These are phyloP conservation scores for Macropis europaea DNA, from an alignment of 2,888 invertebrate species.

Conservation along the genomic window DNA sequence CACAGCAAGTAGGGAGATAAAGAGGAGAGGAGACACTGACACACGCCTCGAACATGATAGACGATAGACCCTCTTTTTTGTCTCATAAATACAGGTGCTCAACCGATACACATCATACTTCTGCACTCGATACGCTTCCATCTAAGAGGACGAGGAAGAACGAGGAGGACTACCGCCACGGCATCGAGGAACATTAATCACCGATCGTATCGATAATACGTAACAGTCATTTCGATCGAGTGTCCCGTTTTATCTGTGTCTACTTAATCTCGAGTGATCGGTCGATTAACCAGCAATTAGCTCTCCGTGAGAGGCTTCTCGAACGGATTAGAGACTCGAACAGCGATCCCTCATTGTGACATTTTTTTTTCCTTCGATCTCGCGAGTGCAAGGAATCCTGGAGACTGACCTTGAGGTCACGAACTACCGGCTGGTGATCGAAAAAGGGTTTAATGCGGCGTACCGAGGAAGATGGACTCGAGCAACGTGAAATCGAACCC, in stretches of 20 bases:
- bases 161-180: not conserved
- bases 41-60: not conserved
- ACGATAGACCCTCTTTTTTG: conserved; percentile 8
- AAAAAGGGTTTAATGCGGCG: conserved; percentile 43
- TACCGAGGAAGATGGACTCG: conserved; percentile 68
- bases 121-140: not conserved
- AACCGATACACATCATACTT: conserved; percentile 13
- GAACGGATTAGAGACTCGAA: conserved; percentile 13
- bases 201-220: not conserved
- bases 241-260: conserved; percentile 1
- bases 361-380: not conserved
- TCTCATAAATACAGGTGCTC: conserved; percentile 52
- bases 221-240: not conserved
- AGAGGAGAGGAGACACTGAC: not conserved
- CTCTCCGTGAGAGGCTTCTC: not conserved
- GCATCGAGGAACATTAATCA: not conserved
- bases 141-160: not conserved
- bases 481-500: conserved; percentile 78
- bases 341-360: not conserved
- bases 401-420: not conserved
- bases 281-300: not conserved
- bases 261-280: not conserved
- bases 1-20: conserved; percentile 49
- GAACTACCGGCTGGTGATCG: not conserved
- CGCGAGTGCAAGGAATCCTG: not conserved